Percentiles rank a stretch among this genome's conserved stretches.
Conservation (phyloP, 2,797 vertebrate genomes). For the Anguilla anguilla region DNA sequence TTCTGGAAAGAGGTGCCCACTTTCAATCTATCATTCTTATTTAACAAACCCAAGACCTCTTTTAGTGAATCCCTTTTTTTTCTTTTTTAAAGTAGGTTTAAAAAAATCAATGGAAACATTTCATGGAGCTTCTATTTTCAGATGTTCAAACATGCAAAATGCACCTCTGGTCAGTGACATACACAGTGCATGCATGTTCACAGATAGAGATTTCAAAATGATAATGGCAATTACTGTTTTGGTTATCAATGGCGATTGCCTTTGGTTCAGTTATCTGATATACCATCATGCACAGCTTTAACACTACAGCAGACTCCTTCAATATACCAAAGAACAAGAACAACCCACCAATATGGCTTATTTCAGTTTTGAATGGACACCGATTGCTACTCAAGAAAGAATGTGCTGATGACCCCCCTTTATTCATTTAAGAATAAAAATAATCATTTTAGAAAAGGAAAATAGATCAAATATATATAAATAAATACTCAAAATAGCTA, state of each 20-base stretch:
- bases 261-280: background rate
- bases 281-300: background rate
- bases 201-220: background rate
- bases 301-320: background rate
- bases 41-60: background rate
- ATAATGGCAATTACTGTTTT: background rate
- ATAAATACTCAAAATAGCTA: constrained; percentile 48
- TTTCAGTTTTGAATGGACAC: too few species aligned
- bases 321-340: background rate
- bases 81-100: too few species aligned
- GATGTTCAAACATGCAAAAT: background rate
- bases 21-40: constrained; percentile 4
- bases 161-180: background rate
- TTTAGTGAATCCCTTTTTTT: background rate
- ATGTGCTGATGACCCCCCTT: background rate
- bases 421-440: background rate
- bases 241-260: background rate
- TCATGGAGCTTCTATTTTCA: background rate
- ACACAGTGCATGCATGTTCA: too few species aligned
- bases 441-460: background rate
- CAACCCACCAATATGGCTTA: background rate
- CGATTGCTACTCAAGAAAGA: background rate
- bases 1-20: background rate
- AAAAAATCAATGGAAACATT: background rate
- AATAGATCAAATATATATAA: background rate